Evolutionary conservation across 2,797 vertebrate species (phyloP), one percentile per base, ranked within the genome.

Genomic region (Diplodus sargus): DNA sequence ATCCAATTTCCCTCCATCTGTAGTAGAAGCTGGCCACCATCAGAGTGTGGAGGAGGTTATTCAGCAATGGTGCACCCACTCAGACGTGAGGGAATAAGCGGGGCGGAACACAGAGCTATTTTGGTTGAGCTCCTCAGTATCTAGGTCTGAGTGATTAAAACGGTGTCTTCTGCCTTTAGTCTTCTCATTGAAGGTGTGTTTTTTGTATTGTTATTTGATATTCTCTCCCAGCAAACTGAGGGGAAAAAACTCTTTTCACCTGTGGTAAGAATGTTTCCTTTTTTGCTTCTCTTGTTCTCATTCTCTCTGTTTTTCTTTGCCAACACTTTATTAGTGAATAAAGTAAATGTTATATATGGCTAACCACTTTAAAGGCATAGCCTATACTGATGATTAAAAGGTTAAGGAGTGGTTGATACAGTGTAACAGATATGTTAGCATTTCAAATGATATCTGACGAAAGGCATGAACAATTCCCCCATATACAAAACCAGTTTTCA

Each of bases 111-210:
- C 74, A 69, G 78, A 91, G 93, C 94, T 95, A 95, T 95, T 96
- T 95, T 89, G 58, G 92, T 91, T 78, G 84, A 76, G 80, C 85
- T 92, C 72, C 71, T 90, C 82, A 56, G 91, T 91, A 95, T 95
- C 89, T 95, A 94, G 95, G 95, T 95, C 95, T 95, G 91, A 93
- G 93, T 95, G 94, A 95, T 95, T 95, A 94, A 94, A 93, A 92
- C 67, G 56, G 81, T 81, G 84, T 83, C 83, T 83, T 84, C 73
- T 76, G 58, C 82, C 84, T 76, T 90, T 83, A 75, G 87, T 91
- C 68, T 85, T 92, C 90, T 87, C 85, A 91, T 86, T 90, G 75
- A 85, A 90, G 85, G 82, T 85, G 76, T 78, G 79, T 81, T 88
- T 81, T 88, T 74, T 63, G n/a, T 61, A 73, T 75, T 67, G 52